These are phyloP conservation scores for Pocillopora grandis DNA, from an alignment of 92 coral and sea anemone genomes.

Conservation along the genomic window DNA sequence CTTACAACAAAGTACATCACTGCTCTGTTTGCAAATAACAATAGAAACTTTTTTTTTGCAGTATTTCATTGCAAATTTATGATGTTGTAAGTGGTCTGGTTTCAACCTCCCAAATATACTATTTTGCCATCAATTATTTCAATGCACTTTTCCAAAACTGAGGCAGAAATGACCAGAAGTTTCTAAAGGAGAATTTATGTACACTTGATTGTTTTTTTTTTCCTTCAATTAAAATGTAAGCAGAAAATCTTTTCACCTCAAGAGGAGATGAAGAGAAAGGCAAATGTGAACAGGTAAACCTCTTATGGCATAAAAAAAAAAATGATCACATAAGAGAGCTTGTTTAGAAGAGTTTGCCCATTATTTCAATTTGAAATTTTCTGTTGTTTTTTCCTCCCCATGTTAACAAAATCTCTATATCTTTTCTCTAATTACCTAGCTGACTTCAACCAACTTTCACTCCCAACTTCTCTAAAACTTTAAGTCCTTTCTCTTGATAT, in stretches of 20 bases:
- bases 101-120: no score
- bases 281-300: neutral
- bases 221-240: neutral
- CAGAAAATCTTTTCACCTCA: neutral
- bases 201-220: neutral
- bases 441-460: slow-evolving; percentile 80
- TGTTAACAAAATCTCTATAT: slow-evolving; percentile 13
- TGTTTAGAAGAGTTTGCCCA: slow-evolving; percentile 8
- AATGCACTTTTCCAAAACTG: neutral
- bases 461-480: slow-evolving; percentile 93
- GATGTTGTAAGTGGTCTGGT: no score
- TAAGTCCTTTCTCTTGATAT: slow-evolving; percentile 91
- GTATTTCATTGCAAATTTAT: no score
- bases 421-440: slow-evolving; percentile 35
- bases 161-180: no score
- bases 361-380: slow-evolving; percentile 13
- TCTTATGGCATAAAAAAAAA: neutral
- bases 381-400: neutral
- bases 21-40: no score
- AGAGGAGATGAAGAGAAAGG: neutral
- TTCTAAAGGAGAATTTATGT: neutral
- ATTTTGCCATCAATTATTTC: no score
- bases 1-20: no score
- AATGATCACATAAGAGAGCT: slow-evolving; percentile 15
- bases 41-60: no score